phyloP scores from a whole-genome alignment of 1,140 invertebrate genomes.

The Metopolophium dirhodum region DNA sequence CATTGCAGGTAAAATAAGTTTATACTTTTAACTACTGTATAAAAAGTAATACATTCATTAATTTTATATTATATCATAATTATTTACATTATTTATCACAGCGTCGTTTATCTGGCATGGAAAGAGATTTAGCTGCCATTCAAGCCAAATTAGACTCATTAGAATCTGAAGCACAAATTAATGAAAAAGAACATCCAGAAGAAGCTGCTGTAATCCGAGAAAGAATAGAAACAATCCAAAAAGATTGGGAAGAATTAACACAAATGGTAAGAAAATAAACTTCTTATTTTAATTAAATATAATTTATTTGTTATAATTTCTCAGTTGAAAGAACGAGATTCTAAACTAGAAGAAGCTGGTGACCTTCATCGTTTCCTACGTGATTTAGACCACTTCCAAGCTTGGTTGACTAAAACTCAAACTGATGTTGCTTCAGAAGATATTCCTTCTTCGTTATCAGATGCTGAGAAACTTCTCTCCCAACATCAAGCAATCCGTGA shows the following conservation, averaged over 20 bases:
- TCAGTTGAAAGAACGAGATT: conserved; percentile 92
- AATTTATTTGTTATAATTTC: conserved; percentile 55
- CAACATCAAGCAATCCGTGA: conserved; percentile 98
- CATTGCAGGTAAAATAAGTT: conserved; percentile 67
- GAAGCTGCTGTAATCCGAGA: conserved; percentile 93
- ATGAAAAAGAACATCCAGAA: conserved; percentile 93
- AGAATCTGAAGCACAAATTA: conserved; percentile 88
- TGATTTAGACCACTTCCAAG: conserved; percentile 99
- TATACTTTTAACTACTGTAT: not conserved
- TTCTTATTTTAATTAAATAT: conserved; percentile 42
- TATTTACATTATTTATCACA: conserved; percentile 65
- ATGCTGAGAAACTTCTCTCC: conserved; percentile 94
- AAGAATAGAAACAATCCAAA: conserved; percentile 84
- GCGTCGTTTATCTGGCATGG: conserved; percentile 94
- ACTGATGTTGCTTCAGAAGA: conserved; percentile 98
- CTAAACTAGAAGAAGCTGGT: conserved; percentile 97
- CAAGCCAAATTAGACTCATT: conserved; percentile 94
- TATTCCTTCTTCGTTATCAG: conserved; percentile 92
- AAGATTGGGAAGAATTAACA: conserved; percentile 95
- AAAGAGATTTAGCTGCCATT: conserved; percentile 96
- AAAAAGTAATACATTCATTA: not conserved
- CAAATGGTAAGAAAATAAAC: conserved; percentile 75
- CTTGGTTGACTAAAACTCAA: conserved; percentile 98
- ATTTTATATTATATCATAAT: not conserved
- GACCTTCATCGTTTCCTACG: conserved; percentile 97